Conservation (phyloP, 2,888 invertebrate genomes). For the Pseudoips prasinana region DNA sequence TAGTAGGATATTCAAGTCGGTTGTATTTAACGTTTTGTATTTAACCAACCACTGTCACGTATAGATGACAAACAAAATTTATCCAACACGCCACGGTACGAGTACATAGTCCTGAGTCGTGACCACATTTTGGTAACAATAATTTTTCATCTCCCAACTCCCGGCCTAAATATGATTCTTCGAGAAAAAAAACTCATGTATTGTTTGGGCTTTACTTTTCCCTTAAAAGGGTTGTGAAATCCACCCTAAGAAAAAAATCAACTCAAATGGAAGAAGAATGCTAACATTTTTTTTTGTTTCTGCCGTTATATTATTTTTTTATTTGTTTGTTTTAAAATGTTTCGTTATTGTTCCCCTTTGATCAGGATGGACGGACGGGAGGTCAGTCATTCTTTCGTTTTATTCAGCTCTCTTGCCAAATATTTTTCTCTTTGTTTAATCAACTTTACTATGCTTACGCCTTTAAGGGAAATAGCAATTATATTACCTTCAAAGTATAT, state of each 20-base stretch:
- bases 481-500: no score
- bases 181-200: constrained; percentile 45
- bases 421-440: constrained; percentile 22
- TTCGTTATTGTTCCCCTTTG: constrained; percentile 42
- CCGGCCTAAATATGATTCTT: constrained; percentile 34
- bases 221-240: constrained; percentile 60
- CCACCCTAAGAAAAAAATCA: constrained; percentile 61
- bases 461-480: constrained; percentile 14
- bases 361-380: constrained; percentile 32
- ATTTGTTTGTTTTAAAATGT: constrained; percentile 42
- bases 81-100: no score
- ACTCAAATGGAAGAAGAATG: constrained; percentile 60
- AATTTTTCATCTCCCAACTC: constrained; percentile 22
- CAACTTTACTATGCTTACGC: constrained; percentile 17
- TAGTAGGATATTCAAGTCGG: no score
- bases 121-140: no score
- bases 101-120: no score
- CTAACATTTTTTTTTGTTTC: constrained; percentile 46
- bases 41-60: no score
- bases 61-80: no score
- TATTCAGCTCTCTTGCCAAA: constrained; percentile 18
- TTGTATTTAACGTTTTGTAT: no score
- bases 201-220: constrained; percentile 52
- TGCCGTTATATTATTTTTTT: constrained; percentile 37
- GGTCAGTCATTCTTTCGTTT: constrained; percentile 26